Conservation (phyloP, 2,888 invertebrate genomes). For the Cephus spinipes region DNA sequence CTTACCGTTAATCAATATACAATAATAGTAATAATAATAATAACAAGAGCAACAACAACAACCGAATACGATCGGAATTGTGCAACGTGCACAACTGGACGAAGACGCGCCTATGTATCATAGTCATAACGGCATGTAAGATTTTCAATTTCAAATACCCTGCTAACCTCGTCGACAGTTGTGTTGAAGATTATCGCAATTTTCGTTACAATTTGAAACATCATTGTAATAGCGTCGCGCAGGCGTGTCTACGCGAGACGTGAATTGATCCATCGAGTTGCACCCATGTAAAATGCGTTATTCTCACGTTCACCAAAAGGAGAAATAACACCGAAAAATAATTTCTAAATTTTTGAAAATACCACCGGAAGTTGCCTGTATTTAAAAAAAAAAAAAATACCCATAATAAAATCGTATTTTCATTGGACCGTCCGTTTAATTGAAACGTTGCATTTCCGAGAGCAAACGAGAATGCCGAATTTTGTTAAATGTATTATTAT, state of each 20-base stretch:
- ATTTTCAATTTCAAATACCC: neutral
- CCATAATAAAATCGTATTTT: neutral
- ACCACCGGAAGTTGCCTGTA: no score
- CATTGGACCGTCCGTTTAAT: neutral
- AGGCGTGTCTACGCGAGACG: neutral
- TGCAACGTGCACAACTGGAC: neutral
- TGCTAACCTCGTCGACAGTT: neutral
- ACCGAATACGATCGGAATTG: neutral
- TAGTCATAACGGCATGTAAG: neutral
- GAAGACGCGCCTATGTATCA: neutral
- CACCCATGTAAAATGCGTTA: neutral
- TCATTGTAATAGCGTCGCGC: neutral
- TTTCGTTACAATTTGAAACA: neutral
- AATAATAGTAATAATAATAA: neutral
- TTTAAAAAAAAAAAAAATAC: neutral
- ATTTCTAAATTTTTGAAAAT: no score
- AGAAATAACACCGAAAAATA: neutral
- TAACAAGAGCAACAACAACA: neutral
- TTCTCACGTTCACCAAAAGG: neutral
- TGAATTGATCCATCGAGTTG: neutral
- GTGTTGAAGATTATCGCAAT: neutral
- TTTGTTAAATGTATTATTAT: neutral
- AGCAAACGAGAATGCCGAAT: neutral
- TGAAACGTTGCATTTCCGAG: neutral
- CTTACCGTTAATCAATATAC: neutral